Evolutionary conservation across 2,113 vertebrate species (phyloP).

Genomic region (Archilochus colubris): DNA sequence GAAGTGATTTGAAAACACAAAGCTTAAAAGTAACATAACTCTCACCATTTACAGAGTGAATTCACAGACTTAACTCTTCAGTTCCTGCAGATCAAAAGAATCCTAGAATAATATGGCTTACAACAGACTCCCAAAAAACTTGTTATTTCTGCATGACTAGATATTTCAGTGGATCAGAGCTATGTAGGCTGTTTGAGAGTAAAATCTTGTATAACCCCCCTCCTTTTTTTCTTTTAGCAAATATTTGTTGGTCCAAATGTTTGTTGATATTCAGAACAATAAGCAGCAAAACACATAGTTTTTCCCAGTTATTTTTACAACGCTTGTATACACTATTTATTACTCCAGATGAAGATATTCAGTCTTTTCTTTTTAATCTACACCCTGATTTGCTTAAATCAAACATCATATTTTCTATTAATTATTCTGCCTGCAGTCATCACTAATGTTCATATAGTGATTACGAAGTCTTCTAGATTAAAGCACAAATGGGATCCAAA

Average conservation of each 20-base stretch:
- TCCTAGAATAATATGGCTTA: neutral
- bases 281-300: neutral
- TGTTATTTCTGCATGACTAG: neutral
- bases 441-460: constrained; percentile 61
- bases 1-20: neutral
- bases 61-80: neutral
- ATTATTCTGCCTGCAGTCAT: constrained; percentile 54
- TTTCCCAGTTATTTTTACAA: neutral
- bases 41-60: neutral
- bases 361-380: neutral
- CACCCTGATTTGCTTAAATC: neutral
- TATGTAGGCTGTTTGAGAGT: neutral
- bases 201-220: neutral
- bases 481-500: constrained; percentile 70
- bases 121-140: neutral
- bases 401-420: constrained; percentile 48
- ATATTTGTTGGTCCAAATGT: neutral
- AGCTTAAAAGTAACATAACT: neutral
- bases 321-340: neutral
- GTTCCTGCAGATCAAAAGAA: neutral
- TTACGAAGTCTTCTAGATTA: constrained; percentile 71
- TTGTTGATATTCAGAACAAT: neutral
- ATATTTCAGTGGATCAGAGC: neutral
- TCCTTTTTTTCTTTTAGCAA: neutral
- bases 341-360: neutral